Conservation (phyloP, 2,888 invertebrate genomes). For the Pimpla rufipes region DNA sequence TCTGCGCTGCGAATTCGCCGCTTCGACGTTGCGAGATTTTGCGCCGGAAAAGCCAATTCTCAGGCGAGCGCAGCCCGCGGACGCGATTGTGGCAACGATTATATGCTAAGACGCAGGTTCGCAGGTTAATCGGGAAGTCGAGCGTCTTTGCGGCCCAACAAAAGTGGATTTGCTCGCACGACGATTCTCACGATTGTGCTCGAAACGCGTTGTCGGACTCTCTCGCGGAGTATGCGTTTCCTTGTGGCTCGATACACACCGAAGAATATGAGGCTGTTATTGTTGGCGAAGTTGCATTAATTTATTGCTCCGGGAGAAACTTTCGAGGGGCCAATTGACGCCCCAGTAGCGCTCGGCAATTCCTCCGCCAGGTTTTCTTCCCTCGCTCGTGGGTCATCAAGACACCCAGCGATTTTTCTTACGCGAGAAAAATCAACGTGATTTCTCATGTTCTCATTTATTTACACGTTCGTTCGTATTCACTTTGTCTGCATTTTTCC, state of each 20-base stretch:
- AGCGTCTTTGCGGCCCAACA: background rate
- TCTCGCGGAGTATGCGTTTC: constrained; percentile 52
- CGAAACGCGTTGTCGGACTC: constrained; percentile 37
- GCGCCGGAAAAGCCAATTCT: constrained; percentile 49
- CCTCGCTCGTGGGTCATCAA: background rate
- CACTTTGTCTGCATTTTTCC: background rate
- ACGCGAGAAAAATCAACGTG: background rate
- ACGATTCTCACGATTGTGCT: constrained; percentile 61
- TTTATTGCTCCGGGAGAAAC: constrained; percentile 52
- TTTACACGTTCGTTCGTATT: background rate
- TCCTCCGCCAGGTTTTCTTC: too few relatives aligned
- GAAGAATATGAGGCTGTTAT: constrained; percentile 14
- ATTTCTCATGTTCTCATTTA: background rate
- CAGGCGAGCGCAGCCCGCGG: background rate
- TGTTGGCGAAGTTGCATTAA: constrained; percentile 14
- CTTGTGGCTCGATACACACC: constrained; percentile 25
- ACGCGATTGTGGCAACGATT: constrained; percentile 38
- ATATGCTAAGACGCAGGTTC: constrained; percentile 24
- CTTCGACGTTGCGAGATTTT: constrained; percentile 44
- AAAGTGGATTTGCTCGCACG: background rate
- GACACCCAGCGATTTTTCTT: background rate
- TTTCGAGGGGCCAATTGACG: constrained; percentile 32
- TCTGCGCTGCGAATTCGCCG: background rate
- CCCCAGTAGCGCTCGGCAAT: background rate
- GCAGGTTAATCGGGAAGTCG: constrained; percentile 37